phyloP scores from a whole-genome alignment of 2,113 vertebrate species.

The Petrocephalus microphthalmus region DNA sequence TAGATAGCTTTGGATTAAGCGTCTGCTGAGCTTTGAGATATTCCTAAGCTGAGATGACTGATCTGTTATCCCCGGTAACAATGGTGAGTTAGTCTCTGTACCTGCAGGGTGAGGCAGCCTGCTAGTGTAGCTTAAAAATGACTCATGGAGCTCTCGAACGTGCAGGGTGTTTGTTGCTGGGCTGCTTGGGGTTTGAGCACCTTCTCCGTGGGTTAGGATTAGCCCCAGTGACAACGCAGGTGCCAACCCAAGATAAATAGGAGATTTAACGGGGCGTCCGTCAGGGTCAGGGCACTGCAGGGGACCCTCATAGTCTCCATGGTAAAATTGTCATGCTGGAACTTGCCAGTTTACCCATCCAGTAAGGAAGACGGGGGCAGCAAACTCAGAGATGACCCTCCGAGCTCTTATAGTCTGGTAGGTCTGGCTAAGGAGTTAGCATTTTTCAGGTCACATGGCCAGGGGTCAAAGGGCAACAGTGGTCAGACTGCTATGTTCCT shows the following conservation, averaged over 20 bases:
- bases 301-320: slow-evolving; percentile 37
- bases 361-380: background rate
- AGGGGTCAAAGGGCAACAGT: background rate
- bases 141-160: background rate
- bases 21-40: background rate
- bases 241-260: slow-evolving; percentile 45
- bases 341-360: background rate
- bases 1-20: background rate
- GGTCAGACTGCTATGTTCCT: background rate
- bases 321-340: background rate
- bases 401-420: background rate
- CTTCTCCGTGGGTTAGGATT: slow-evolving; percentile 5
- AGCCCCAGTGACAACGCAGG: slow-evolving; percentile 59
- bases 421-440: background rate
- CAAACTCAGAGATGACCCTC: background rate
- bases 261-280: slow-evolving; percentile 52
- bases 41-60: background rate
- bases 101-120: background rate
- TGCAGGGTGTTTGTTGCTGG: background rate
- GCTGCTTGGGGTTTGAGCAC: background rate
- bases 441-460: background rate
- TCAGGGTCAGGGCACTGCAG: slow-evolving; percentile 47
- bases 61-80: background rate
- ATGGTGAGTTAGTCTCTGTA: background rate
- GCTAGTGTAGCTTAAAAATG: background rate